A percentile compares a stretch with the other conserved stretches of the same genome.
phyloP scores from a whole-genome alignment of 2,797 vertebrate species.

The Danio jaintianensis region DNA sequence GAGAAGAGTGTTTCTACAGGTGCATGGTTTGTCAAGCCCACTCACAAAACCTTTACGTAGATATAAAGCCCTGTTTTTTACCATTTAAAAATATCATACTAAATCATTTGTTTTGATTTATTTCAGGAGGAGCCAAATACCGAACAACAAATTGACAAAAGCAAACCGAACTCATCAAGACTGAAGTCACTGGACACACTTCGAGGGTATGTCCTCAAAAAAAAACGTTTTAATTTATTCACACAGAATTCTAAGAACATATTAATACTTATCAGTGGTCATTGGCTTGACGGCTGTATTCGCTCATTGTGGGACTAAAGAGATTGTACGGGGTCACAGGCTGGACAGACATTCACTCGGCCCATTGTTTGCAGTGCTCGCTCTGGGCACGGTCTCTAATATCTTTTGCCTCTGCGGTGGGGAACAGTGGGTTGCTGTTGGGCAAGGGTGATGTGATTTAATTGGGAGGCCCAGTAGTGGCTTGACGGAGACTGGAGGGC shows the following conservation, averaged over 20 bases:
- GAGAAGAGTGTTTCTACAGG: too few relatives aligned
- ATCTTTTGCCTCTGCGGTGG: slow-evolving; percentile 68
- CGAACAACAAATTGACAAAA: slow-evolving; percentile 39
- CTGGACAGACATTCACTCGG: slow-evolving; percentile 78
- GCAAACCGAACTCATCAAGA: slow-evolving; percentile 69
- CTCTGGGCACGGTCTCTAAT: slow-evolving; percentile 79
- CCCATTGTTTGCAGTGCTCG: slow-evolving; percentile 74
- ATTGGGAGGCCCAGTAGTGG: slow-evolving; percentile 78
- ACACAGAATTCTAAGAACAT: slow-evolving; percentile 63
- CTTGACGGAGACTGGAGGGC: slow-evolving; percentile 82
- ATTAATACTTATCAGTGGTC: slow-evolving; percentile 66
- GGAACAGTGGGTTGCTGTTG: slow-evolving; percentile 83
- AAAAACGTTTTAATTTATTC: background rate
- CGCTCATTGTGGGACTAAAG: slow-evolving; percentile 71
- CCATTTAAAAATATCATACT: too few relatives aligned
- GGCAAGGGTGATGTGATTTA: slow-evolving; percentile 85
- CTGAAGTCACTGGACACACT: slow-evolving; percentile 81
- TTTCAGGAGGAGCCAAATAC: slow-evolving; percentile 62
- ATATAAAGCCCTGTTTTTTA: background rate
- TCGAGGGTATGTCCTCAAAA: slow-evolving; percentile 73
- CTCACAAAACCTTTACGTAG: background rate
- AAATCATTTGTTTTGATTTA: too few relatives aligned
- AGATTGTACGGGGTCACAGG: slow-evolving; percentile 76
- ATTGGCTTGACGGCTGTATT: slow-evolving; percentile 57
- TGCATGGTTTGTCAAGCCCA: too few relatives aligned